Evolutionary conservation across 2,113 vertebrate genomes (phyloP), one percentile per base, ranked within the genome.

Genomic region (Zapus hudsonius): DNA sequence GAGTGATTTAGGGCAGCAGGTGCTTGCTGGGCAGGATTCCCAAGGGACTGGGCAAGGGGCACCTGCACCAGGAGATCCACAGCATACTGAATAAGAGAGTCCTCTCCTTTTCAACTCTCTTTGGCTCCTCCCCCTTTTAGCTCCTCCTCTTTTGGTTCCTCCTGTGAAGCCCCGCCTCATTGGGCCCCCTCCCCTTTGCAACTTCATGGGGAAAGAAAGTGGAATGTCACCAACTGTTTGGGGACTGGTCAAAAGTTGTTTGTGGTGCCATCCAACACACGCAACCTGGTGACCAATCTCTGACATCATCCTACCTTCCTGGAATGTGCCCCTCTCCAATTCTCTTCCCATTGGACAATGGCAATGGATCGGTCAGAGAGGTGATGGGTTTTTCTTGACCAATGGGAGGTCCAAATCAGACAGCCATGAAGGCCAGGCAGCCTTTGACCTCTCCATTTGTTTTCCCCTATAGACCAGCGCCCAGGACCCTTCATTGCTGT

Each of bases 61-160:
- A 61, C 2, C 0, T n/a, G 8, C 23, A 4, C 23, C 44, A n/a
- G 31, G 29, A 8, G 2, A 38, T 0, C 13, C 38, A 36, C 25
- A 72, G 25, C 23, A 44, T 16, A 67, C 22, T 36, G 36, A 63
- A 38, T 36, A 55, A 20, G 74, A 93, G 38, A 7, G 19, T 20
- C 8, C n/a, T n/a, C n/a, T n/a, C n/a, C n/a, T n/a, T n/a, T n/a
- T n/a, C n/a, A n/a, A n/a, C n/a, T n/a, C n/a, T n/a, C n/a, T n/a
- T n/a, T n/a, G 11, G 8, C 5, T 6, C 12, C 57, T 67, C 23
- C 63, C 29, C 13, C 52, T 25, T 20, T 52, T 15, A 13, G 16
- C 52, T 52, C 52, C n/a, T n/a, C 52, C 52, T 52, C 52, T 52
- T 52, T 52, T 52, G 52, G 52, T 12, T 12, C 47, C 47, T 16